Conservation (phyloP, 2,888 invertebrate species). For the Sceliomorpha sp. region DNA sequence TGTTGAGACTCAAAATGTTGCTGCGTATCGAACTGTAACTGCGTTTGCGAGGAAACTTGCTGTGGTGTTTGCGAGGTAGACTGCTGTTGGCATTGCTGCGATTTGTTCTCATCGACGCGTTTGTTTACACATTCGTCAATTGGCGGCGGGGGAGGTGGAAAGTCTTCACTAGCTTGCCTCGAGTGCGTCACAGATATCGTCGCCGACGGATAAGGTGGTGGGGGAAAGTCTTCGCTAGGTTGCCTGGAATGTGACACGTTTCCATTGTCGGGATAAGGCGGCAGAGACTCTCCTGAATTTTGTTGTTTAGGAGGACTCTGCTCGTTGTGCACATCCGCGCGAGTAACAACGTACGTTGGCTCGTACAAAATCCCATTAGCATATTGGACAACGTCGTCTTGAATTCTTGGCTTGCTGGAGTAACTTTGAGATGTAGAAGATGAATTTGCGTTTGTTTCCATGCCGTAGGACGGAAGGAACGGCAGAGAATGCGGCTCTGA, state of each 20-base stretch:
- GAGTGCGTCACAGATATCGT: conserved; percentile 88
- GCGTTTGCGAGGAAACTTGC: conserved; percentile 11
- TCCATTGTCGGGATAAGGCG: conserved; percentile 79
- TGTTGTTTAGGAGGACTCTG: conserved; percentile 83
- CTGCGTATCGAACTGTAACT: too few relatives aligned
- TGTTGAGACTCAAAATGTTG: conserved; percentile 28
- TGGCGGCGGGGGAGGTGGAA: conserved; percentile 93
- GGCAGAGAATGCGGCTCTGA: conserved; percentile 85
- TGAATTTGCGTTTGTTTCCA: conserved; percentile 64
- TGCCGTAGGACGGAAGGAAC: conserved; percentile 83
- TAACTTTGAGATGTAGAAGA: conserved; percentile 61
- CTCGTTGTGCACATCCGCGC: conserved; percentile 92
- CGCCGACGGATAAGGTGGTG: conserved; percentile 90
- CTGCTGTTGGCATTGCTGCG: conserved; percentile 23
- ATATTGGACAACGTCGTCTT: conserved; percentile 81
- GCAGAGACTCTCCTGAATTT: conserved; percentile 82
- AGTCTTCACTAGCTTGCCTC: conserved; percentile 92
- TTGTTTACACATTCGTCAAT: conserved; percentile 84
- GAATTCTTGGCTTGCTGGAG: conserved; percentile 71
- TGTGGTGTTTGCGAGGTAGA: too few relatives aligned
- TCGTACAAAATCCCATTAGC: conserved; percentile 80
- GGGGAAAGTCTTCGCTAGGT: conserved; percentile 82
- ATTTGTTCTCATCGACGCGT: conserved; percentile 40
- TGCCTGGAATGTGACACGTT: conserved; percentile 81
- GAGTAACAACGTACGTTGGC: conserved; percentile 85